A percentile compares a stretch with the other conserved stretches of the same genome.
phyloP scores from a whole-genome alignment of 2,888 invertebrate species.

The Oligia latruncula region DNA sequence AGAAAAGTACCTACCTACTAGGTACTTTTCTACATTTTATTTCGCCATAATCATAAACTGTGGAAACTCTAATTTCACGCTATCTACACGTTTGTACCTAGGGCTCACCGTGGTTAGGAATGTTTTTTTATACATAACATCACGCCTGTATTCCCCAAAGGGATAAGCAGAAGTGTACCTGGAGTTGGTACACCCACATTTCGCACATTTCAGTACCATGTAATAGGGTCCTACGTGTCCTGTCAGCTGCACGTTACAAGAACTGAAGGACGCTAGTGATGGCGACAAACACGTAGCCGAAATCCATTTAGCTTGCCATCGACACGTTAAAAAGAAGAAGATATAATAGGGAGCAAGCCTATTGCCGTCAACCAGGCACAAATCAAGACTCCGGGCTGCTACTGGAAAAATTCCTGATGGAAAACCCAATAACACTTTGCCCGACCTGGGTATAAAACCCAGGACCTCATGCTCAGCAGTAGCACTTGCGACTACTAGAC shows the following conservation, averaged over 20 bases:
- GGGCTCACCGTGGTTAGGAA: slow-evolving; percentile 11
- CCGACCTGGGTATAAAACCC: neutral
- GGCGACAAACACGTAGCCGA: neutral
- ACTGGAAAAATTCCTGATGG: neutral
- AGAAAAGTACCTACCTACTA: neutral
- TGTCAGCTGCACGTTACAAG: neutral
- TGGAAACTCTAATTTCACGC: slow-evolving; percentile 7
- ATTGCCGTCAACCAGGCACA: neutral
- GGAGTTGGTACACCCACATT: neutral
- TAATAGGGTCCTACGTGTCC: neutral
- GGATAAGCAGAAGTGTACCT: neutral
- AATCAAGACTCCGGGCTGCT: neutral
- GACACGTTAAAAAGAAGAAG: neutral
- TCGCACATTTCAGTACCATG: neutral
- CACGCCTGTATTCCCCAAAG: neutral
- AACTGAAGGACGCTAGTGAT: neutral
- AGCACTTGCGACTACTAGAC: neutral
- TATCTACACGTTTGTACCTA: neutral
- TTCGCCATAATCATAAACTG: slow-evolving; percentile 1
- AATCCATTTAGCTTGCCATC: neutral
- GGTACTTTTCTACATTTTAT: neutral
- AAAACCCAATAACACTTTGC: neutral
- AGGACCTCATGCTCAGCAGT: neutral
- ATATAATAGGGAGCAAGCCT: neutral
- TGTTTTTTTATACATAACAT: slow-evolving; percentile 38